These are phyloP conservation scores for Phenganax marumi DNA, from an alignment of 92 coral and sea anemone genomes.

Conservation along the genomic window DNA sequence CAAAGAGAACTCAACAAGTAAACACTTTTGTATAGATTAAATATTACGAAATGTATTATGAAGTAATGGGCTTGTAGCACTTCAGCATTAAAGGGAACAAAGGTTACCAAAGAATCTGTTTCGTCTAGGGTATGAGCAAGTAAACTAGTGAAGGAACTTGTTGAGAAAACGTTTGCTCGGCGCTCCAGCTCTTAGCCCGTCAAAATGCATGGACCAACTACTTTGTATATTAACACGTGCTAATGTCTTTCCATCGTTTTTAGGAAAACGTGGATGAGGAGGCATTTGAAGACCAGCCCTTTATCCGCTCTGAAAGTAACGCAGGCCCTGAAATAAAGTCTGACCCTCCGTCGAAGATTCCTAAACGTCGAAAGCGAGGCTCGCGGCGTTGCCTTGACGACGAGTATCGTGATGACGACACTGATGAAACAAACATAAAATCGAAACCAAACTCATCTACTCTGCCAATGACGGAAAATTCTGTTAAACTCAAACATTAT, in stretches of 20 bases:
- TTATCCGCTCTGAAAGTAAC: slow-evolving; percentile 7
- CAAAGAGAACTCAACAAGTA: too few relatives aligned
- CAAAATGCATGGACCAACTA: background rate
- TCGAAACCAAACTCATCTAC: slow-evolving; percentile 17
- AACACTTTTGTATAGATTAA: too few relatives aligned
- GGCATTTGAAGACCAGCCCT: slow-evolving; percentile 20
- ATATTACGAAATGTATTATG: too few relatives aligned
- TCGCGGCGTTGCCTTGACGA: slow-evolving; percentile 38
- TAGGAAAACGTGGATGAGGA: slow-evolving; percentile 34
- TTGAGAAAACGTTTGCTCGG: too few relatives aligned
- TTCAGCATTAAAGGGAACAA: too few relatives aligned
- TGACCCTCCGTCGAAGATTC: slow-evolving; percentile 39
- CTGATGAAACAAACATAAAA: slow-evolving; percentile 19
- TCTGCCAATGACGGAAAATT: slow-evolving; percentile 3
- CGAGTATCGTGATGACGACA: slow-evolving; percentile 14
- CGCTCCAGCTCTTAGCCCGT: background rate
- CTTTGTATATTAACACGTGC: background rate
- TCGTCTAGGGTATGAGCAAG: too few relatives aligned
- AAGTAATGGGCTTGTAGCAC: too few relatives aligned
- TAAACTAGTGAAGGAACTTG: too few relatives aligned
- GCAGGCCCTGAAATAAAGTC: slow-evolving; percentile 35
- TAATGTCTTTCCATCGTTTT: background rate
- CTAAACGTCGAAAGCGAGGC: slow-evolving; percentile 40
- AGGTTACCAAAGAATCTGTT: too few relatives aligned
- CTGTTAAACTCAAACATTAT: slow-evolving; percentile 26